phyloP scores from a whole-genome alignment of 1,140 invertebrate genomes.

The Drosophila lowei region DNA sequence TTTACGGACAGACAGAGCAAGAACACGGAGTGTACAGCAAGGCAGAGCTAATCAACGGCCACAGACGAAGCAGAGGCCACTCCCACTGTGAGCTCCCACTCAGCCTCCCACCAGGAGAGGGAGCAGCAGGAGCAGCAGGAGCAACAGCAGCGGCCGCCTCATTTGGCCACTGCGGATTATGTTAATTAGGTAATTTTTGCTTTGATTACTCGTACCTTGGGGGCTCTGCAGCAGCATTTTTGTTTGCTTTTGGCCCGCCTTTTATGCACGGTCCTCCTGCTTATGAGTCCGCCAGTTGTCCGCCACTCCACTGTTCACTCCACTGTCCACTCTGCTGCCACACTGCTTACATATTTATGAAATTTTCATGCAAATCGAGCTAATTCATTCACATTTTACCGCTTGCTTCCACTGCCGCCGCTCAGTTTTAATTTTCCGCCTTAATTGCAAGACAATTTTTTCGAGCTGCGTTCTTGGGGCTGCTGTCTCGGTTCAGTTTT shows the following conservation, averaged over 20 bases:
- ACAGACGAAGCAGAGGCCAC: constrained; percentile 35
- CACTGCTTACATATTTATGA: constrained; percentile 76
- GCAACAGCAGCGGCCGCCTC: constrained; percentile 53
- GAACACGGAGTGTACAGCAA: constrained; percentile 26
- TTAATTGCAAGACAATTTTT: constrained; percentile 49
- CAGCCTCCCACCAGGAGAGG: background rate
- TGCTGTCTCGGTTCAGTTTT: constrained; percentile 18
- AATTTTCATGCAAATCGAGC: constrained; percentile 75
- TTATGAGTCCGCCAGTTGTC: background rate
- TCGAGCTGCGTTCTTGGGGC: background rate
- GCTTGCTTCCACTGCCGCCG: constrained; percentile 21
- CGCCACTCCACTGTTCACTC: constrained; percentile 8
- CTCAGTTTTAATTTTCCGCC: constrained; percentile 38
- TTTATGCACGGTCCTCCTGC: constrained; percentile 8
- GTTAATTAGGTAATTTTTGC: constrained; percentile 83
- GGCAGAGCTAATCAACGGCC: constrained; percentile 67
- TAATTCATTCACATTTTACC: constrained; percentile 73
- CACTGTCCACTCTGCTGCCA: constrained; percentile 22
- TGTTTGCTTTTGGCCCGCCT: constrained; percentile 37
- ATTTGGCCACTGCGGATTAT: constrained; percentile 81
- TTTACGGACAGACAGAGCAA: constrained; percentile 40
- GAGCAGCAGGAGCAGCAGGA: constrained; percentile 5
- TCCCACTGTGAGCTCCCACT: constrained; percentile 21
- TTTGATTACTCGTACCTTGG: constrained; percentile 77
- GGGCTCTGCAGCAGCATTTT: constrained; percentile 55